Conservation (phyloP, 2,888 invertebrate genomes). For the Liposcelis brunnea region DNA sequence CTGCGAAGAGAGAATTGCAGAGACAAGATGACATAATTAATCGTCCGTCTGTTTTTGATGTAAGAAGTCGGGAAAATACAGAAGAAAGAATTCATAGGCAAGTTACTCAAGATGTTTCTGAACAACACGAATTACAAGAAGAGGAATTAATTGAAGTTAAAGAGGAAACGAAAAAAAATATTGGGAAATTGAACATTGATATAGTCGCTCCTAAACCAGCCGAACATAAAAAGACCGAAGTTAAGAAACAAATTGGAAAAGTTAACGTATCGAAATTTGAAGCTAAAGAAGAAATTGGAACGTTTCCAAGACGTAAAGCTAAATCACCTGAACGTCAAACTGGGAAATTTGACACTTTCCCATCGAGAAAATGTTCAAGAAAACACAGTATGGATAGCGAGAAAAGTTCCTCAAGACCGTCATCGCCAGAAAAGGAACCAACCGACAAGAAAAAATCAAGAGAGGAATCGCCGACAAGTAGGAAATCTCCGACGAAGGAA, state of each 20-base stretch:
- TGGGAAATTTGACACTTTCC: not conserved
- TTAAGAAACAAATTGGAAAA: slow-evolving; percentile 3
- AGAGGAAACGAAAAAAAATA: slow-evolving; percentile 8
- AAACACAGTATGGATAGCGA: slow-evolving; percentile 1
- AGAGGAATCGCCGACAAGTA: slow-evolving; percentile 2
- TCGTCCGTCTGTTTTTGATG: slow-evolving; percentile 8
- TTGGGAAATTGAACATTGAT: slow-evolving; percentile 17
- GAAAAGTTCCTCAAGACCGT: slow-evolving; percentile 8
- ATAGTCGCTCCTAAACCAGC: slow-evolving; percentile 16
- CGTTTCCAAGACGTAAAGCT: slow-evolving; percentile 10
- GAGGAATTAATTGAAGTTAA: slow-evolving; percentile 12
- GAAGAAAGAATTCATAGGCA: no score
- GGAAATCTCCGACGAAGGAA: slow-evolving; percentile 7
- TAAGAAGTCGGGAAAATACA: not conserved
- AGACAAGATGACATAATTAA: slow-evolving; percentile 5
- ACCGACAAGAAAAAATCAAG: slow-evolving; percentile 10
- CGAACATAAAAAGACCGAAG: not conserved
- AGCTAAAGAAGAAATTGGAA: not conserved
- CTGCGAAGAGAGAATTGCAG: not conserved
- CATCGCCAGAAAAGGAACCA: no score
- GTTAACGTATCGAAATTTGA: not conserved
- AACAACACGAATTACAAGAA: slow-evolving; percentile 9
- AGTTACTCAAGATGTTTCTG: not conserved
- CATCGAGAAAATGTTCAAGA: not conserved
- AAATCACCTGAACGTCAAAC: not conserved